These are phyloP conservation scores for Okamejei kenojei DNA, from an alignment of 2,797 vertebrate species.

Conservation along the genomic window DNA sequence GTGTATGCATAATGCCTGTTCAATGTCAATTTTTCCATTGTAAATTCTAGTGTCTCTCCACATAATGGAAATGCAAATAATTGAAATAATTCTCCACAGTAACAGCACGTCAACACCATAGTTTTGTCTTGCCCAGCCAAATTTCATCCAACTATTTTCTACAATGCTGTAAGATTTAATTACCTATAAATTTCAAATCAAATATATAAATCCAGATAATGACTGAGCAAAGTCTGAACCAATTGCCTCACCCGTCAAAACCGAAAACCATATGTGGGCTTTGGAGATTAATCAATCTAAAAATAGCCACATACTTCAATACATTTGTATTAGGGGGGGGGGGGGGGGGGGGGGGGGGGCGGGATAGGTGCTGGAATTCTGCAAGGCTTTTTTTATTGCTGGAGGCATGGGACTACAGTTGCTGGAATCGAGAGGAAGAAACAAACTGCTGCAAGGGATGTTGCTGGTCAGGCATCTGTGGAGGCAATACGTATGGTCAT, in stretches of 20 bases:
- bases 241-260: background rate
- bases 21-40: background rate
- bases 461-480: too few species aligned
- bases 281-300: background rate
- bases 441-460: too few species aligned
- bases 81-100: background rate
- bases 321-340: background rate
- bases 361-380: background rate
- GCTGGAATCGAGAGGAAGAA: too few species aligned
- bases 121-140: background rate
- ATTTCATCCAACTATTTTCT: background rate
- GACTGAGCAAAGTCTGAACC: background rate
- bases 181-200: background rate
- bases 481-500: too few species aligned
- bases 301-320: background rate
- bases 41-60: background rate
- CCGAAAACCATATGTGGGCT: background rate
- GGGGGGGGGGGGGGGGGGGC: too few species aligned
- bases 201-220: background rate
- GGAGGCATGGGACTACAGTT: too few species aligned
- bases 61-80: background rate
- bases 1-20: background rate
- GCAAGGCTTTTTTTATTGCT: too few species aligned
- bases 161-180: background rate
- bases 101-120: background rate